These are phyloP conservation scores for Leptinotarsa juncta DNA, from an alignment of 2,888 invertebrate species.

Conservation along the genomic window DNA sequence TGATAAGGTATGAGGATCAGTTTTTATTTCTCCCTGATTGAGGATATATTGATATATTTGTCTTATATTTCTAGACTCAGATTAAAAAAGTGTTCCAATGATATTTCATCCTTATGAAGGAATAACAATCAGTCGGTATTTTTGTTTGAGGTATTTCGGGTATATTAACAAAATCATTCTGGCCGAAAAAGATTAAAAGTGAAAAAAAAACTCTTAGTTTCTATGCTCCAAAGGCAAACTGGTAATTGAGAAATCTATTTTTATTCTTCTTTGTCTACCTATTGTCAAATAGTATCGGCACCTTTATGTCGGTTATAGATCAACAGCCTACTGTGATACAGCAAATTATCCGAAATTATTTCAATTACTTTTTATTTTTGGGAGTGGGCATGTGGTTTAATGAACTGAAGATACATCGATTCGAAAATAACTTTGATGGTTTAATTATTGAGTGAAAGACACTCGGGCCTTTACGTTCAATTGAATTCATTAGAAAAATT, in stretches of 20 bases:
- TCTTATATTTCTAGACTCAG: no score
- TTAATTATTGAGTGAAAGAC: background rate
- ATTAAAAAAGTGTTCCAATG: no score
- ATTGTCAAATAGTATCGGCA: background rate
- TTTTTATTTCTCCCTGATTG: no score
- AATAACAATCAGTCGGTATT: no score
- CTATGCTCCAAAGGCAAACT: no score
- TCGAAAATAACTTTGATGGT: background rate
- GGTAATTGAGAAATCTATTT: background rate
- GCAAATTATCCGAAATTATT: background rate
- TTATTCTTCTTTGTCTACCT: background rate
- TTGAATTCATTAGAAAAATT: background rate
- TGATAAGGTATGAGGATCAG: no score
- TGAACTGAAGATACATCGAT: background rate
- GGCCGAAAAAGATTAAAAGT: no score
- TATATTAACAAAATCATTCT: no score
- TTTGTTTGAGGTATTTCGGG: no score
- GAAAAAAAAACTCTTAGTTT: no score
- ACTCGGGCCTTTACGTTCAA: background rate
- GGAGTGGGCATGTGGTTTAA: constrained; percentile 4
- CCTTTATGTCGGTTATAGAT: background rate
- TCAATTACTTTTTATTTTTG: constrained; percentile 11
- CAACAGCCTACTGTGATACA: background rate
- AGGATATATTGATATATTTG: no score
- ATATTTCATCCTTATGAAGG: no score